Base-by-base conservation (phyloP, 2,113 vertebrate genomes). In the Erinaceus europaeus region DNA sequence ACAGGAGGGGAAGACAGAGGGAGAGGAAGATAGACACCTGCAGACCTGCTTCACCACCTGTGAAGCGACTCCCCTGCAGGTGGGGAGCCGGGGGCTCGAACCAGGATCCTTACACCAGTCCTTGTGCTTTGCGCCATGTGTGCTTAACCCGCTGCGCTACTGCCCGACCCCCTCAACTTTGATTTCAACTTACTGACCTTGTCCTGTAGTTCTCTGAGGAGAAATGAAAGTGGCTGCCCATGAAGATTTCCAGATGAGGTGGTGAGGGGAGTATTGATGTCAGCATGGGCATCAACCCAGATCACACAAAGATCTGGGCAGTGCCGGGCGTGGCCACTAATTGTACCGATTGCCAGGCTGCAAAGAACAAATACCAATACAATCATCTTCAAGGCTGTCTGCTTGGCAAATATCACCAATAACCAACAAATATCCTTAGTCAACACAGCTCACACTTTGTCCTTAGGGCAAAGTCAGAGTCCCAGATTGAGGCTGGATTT, bases 241-340 rank as follows among this genome's bases (percentile, higher is more conserved):
- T 99, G 99, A 59, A 99, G 98, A 95, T 96, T 99, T 91, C 99
- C 99, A 61, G 99, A 98, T 9, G 96, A 97, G 32, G 98, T 98
- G n/a, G 98, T 98, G 84, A 98, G 96, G 13, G 99, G 99, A 0
- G 99, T 99, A 91, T 99, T 99, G 57, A 99, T 96, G 65, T 99
- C 99, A 3, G 98, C 98, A 1, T 99, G 99, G 1, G 99, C 99
- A 40, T 99, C 99, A 36, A 99, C 98, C 99, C 99, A 99, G 94
- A 99, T 98, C 68, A 99, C 96, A 75, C 98, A 98, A 8, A 99
- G 97, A 93, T 99, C 98, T 3, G 98, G 98, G 93, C 97, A 98
- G 88, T 99, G 98, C 93, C 92, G 97, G 59, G 98, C 97, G 0
- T 99, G 99, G 46, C 99, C 99, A 3, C 95, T 97, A 93, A 99